Evolutionary conservation across 2,888 invertebrate species (phyloP).

Genomic region (Bimastos eiseni): DNA sequence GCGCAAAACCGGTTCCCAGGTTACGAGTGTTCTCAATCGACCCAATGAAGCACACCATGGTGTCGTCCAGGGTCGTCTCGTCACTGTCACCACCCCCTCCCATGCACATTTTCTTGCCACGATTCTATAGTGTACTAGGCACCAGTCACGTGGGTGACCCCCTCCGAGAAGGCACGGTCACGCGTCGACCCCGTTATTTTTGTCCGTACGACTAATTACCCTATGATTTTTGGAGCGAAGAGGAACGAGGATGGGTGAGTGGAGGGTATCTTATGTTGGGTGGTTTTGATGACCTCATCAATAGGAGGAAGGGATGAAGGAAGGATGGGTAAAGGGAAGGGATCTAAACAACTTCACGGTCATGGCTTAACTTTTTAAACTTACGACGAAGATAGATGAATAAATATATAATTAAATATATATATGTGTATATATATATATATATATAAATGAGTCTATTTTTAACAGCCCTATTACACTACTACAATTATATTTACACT

Average conservation of each 20-base stretch:
- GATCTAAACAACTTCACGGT: not conserved
- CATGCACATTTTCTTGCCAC: no score
- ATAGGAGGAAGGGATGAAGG: not conserved
- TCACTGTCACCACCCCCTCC: no score
- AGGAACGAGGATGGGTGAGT: not conserved
- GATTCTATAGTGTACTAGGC: not conserved
- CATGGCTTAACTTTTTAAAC: not conserved
- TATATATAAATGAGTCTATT: not conserved
- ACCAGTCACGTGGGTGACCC: not conserved
- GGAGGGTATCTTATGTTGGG: not conserved
- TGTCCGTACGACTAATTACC: not conserved
- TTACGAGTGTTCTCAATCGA: not conserved
- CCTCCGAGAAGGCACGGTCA: not conserved
- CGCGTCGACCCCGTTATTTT: not conserved
- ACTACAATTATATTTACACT: no score
- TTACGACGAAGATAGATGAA: no score
- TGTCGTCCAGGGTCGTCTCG: not conserved
- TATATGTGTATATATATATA: conserved; percentile 14
- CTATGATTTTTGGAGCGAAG: not conserved
- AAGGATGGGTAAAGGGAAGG: not conserved
- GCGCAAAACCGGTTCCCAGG: not conserved
- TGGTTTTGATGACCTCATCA: not conserved
- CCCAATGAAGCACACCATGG: not conserved
- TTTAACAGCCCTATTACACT: no score
- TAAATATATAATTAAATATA: conserved; percentile 2